phyloP scores from a whole-genome alignment of 2,113 vertebrate species.

The Paradoxurus hermaphroditus region DNA sequence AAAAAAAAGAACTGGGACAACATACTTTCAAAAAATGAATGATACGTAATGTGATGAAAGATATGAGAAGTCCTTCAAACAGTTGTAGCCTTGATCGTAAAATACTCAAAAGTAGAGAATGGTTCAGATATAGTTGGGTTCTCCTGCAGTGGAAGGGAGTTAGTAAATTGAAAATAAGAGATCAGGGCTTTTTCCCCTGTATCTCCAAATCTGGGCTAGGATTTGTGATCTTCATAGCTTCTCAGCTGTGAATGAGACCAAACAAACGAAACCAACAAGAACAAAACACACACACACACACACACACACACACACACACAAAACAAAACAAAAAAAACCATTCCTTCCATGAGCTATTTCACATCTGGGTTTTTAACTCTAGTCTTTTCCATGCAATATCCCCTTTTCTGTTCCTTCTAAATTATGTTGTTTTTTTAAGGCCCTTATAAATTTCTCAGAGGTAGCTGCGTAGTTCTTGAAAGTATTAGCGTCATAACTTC shows the following conservation, averaged over 20 bases:
- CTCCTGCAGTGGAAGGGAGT: neutral
- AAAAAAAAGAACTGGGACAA: neutral
- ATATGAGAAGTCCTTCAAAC: neutral
- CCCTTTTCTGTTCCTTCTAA: neutral
- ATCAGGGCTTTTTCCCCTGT: neutral
- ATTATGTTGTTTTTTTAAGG: neutral
- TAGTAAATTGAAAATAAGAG: slow-evolving; percentile 15
- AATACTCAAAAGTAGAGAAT: neutral
- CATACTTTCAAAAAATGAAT: slow-evolving; percentile 34
- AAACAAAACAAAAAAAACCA: neutral
- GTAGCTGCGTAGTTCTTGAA: neutral
- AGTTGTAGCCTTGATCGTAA: slow-evolving; percentile 20
- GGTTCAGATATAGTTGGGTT: neutral
- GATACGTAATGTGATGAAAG: neutral
- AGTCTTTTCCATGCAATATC: neutral
- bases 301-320: too few species aligned
- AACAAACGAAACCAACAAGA: neutral
- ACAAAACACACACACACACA: too few species aligned
- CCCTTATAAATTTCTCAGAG: slow-evolving; percentile 19
- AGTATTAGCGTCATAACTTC: neutral
- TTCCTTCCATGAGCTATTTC: neutral
- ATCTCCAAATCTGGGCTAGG: neutral
- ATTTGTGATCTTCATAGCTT: neutral
- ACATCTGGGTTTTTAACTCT: neutral
- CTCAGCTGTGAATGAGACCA: neutral